Base-by-base conservation (phyloP, 2,797 vertebrate species). In the Chromobotia macracanthus region DNA sequence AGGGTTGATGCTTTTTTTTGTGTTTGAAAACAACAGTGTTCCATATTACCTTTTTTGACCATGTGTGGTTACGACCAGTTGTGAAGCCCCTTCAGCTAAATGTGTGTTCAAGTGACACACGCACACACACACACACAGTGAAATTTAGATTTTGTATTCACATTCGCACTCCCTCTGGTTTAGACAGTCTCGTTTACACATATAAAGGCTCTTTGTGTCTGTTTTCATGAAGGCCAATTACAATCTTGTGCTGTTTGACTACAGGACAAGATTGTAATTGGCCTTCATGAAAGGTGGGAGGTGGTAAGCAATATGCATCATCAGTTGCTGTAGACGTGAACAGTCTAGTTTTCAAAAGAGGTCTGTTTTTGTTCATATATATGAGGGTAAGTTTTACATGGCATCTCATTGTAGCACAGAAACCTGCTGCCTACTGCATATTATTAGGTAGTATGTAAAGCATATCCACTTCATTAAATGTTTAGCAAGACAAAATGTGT, bases 141-240 rank as follows among this genome's bases (percentile, higher is more conserved):
- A 18, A 56, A 46, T n/a, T 60, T 0, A 53, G 19, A n/a, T 75
- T 53, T 12, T 55, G 31, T n/a, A 66, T 77, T 61, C 53, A 18
- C 41, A 77, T 78, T 51, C n/a, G 0, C 60, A 77, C 41, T 66
- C 44, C 44, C 65, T 1, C 38, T 21, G 60, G 53, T 19, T 56
- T 56, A 16, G 48, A 65, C 25, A n/a, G 35, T 67, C 51, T 28
- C 16, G 28, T 74, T 69, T 74, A 75, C 68, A 72, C 75, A 61
- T 68, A 80, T 71, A 80, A 82, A 84, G 66, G 50, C 53, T 18
- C 28, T 72, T 78, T 84, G 71, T 84, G 73, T 73, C 53, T 19
- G 64, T 73, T 56, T 68, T 58, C 58, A 53, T 25, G 72, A 80
- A 15, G 31, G 25, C 25, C 0, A 11, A 70, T 61, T 28, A 61